Percentiles rank a stretch among this genome's conserved stretches.
phyloP scores from a whole-genome alignment of 2,797 vertebrate species.

The Microctenopoma stevenorrisi region DNA sequence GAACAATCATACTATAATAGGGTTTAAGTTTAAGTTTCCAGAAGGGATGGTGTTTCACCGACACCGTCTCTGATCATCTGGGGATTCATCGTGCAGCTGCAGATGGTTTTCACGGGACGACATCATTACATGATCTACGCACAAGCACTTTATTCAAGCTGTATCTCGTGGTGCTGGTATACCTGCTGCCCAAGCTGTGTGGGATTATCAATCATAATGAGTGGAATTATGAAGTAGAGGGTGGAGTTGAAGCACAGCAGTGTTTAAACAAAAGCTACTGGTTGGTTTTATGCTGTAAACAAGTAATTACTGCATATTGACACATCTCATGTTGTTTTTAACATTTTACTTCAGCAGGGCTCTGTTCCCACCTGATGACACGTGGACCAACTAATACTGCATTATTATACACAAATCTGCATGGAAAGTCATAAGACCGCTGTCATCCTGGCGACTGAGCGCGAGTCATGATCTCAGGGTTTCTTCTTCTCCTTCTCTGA shows the following conservation, averaged over 20 bases:
- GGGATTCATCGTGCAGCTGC: constrained; percentile 30
- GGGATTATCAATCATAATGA: constrained; percentile 20
- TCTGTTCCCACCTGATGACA: neutral
- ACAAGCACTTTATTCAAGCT: constrained; percentile 5
- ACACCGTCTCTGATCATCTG: constrained; percentile 10
- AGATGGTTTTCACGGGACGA: constrained; percentile 41
- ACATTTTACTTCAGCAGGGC: neutral
- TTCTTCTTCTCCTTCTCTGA: no score
- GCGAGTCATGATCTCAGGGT: neutral
- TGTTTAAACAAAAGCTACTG: neutral
- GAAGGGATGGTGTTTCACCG: constrained; percentile 5
- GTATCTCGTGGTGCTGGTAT: constrained; percentile 10
- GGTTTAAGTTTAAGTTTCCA: constrained; percentile 20
- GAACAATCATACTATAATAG: constrained; percentile 10
- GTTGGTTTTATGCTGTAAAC: no score
- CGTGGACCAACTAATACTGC: neutral
- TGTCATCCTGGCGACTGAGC: constrained; percentile 14
- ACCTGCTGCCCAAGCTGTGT: constrained; percentile 9
- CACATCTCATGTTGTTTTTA: neutral
- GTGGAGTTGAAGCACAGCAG: neutral
- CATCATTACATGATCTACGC: constrained; percentile 13
- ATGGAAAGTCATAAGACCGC: constrained; percentile 4
- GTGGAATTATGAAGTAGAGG: constrained; percentile 2
- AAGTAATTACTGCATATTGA: neutral
- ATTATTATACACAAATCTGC: neutral